Base-by-base conservation (phyloP, 2,113 vertebrate species). In the Ageneiosus marmoratus region DNA sequence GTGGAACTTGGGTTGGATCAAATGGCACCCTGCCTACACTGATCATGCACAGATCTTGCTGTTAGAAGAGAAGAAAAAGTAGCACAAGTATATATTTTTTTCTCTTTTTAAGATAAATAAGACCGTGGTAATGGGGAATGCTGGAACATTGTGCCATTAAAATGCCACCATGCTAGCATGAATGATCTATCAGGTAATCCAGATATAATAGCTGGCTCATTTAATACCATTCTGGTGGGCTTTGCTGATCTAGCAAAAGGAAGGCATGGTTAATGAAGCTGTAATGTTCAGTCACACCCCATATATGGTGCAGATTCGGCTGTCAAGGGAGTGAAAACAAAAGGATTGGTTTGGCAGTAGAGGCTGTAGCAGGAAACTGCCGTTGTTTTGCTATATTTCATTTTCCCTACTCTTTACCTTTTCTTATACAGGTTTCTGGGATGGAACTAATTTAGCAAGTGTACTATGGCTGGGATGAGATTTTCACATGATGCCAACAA, bases 181-280 rank as follows among this genome's bases (percentile, higher is more conserved):
- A 73, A 63, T 46, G 20, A 76, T 76, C 27, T 63, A 63, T 82
- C 56, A 63, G 55, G 51, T 37, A 34, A 37, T 82, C 72, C 46
- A 75, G 4, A 46, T 76, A 5, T 65, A 75, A 76, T 41, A 67
- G 32, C 34, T 16, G 63, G 8, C 22, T 83, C 34, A 27, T 63
- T 76, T 67, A 37, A 46, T 51, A 12, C 58, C 44, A 41, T 53
- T 55, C 12, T 48, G 56, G n/a, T 65, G 46, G 51, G 51, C 41
- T 83, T 83, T 70, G 63, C 75, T 78, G 82, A 69, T 24, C 44
- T 22, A 72, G 82, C 37, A 51, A 62, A 79, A 79, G 50, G 51
- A 20, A 77, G n/a, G 5, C 62, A 46, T 69, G 34, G 32, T n/a
- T 60, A 60, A 78, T 78, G 55, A 44, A 78, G 53, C 53, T 60